Base-by-base conservation (phyloP, 2,113 vertebrate genomes). In the Pholis gunnellus region DNA sequence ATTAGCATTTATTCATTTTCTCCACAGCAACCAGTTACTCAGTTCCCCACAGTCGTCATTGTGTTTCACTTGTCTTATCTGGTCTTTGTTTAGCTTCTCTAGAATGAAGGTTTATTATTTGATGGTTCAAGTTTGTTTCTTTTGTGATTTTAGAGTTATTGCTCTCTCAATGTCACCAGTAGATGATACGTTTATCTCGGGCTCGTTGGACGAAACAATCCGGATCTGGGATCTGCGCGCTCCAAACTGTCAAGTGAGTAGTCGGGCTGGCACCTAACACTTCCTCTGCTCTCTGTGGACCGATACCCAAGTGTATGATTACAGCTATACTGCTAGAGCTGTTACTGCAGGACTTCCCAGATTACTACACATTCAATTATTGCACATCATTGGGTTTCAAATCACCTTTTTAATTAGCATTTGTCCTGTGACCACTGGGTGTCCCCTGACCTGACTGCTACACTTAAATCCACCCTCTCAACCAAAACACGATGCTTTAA, bases 101-200 rank as follows among this genome's bases (percentile, higher is more conserved):
- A 8, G 25, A 65, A 14, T n/a, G 2, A 20, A 46, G 25, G 17
- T 27, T 18, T 31, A 7, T 36, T 17, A 25, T 18, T 6, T 15
- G 1, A 29, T 25, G 25, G 5, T 81, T 46, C 10, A 40, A 60
- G 40, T 22, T 59, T 74, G n/a, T 75, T 15, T 72, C 4, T 22
- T 71, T 1, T 59, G 5, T 79, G 48, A n/a, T 77, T 31, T 54
- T 54, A 99, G 99, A 90, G 99, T 99, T 59, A 98, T 98, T 78
- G 97, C 99, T 67, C 96, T 99, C 79, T 99, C 98, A 40, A 99
- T 99, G 98, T 99, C 99, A 90, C 99, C 99, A 57, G 97, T 99
- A 87, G 97, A 98, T 89, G 96, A 98, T 75, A 98, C 96, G 11
- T 99, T 99, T 92, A 99, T 99, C 91, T 99, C 99, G 83, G 96